These are phyloP conservation scores for Malacosoma neustria DNA, from an alignment of 2,888 invertebrate genomes.

Conservation along the genomic window DNA sequence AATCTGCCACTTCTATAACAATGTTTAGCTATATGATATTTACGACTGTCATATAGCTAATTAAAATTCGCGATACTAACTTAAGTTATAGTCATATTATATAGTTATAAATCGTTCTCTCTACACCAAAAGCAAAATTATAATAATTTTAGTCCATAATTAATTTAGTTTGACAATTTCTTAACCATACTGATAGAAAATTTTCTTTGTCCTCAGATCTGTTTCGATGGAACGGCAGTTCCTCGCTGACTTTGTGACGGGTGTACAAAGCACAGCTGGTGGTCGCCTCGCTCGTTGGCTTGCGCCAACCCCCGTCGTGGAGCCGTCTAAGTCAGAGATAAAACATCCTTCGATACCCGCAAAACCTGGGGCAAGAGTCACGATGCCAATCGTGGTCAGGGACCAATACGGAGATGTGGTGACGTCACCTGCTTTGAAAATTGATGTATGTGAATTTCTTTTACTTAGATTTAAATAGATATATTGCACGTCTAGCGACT, in stretches of 20 bases:
- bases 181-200: no score
- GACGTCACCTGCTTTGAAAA: conserved; percentile 88
- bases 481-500: no score
- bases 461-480: no score
- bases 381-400: conserved; percentile 82
- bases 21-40: no score
- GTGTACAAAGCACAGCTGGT: conserved; percentile 89
- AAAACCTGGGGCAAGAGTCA: conserved; percentile 71
- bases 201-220: conserved; percentile 74
- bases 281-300: conserved; percentile 96
- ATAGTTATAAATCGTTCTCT: no score
- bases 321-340: conserved; percentile 90
- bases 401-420: conserved; percentile 96
- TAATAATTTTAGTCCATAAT: no score
- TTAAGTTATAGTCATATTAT: no score
- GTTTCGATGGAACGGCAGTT: conserved; percentile 95
- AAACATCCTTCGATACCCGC: conserved; percentile 82
- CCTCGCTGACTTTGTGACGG: conserved; percentile 92
- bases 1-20: no score
- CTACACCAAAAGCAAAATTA: no score
- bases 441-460: conserved; percentile 74
- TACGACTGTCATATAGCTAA: no score
- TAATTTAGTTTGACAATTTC: no score
- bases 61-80: no score
- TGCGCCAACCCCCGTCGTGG: conserved; percentile 93